Percentiles rank a stretch among this genome's conserved stretches.
These are phyloP conservation scores for Dinothrombium tinctorium DNA, from an alignment of 1,140 invertebrate genomes.

Conservation along the genomic window DNA sequence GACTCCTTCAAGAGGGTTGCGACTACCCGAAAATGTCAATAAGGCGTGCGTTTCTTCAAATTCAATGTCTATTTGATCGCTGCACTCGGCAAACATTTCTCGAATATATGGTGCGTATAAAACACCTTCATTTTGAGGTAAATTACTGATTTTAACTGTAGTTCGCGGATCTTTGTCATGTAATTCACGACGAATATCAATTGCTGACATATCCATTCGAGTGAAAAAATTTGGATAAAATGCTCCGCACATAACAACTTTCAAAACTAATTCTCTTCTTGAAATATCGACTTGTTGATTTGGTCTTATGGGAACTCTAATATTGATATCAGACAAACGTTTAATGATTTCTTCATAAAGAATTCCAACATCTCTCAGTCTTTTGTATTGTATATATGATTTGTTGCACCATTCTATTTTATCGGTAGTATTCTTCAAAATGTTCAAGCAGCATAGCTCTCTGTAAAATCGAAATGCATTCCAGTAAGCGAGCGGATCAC, in stretches of 20 bases:
- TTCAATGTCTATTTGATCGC: slow-evolving; percentile 17
- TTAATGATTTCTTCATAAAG: slow-evolving; percentile 38
- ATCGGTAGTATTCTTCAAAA: too few relatives aligned
- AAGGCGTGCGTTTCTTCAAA: slow-evolving; percentile 23
- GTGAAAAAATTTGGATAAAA: slow-evolving; percentile 73
- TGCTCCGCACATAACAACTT: slow-evolving; percentile 47
- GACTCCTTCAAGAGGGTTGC: too few relatives aligned
- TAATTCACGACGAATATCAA: slow-evolving; percentile 32
- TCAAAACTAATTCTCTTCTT: slow-evolving; percentile 14
- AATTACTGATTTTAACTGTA: slow-evolving; percentile 38
- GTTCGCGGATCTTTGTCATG: slow-evolving; percentile 42
- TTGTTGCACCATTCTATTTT: slow-evolving; percentile 39
- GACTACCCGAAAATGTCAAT: slow-evolving; percentile 7
- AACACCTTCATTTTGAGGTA: slow-evolving; percentile 37
- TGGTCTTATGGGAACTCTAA: slow-evolving; percentile 9
- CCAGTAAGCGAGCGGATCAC: slow-evolving; percentile 56
- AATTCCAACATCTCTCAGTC: slow-evolving; percentile 42
- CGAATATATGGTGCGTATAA: slow-evolving; percentile 33
- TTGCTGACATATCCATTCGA: slow-evolving; percentile 29
- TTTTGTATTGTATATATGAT: slow-evolving; percentile 43
- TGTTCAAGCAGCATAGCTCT: too few relatives aligned
- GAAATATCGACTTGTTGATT: slow-evolving; percentile 3
- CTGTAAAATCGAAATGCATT: slow-evolving; percentile 37
- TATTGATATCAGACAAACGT: slow-evolving; percentile 27
- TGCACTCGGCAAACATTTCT: slow-evolving; percentile 19